Percentiles rank a stretch among this genome's conserved stretches.
Evolutionary conservation across 23 tunicate genomes (phyloP).

Genomic region (Halocynthia aurantium): DNA sequence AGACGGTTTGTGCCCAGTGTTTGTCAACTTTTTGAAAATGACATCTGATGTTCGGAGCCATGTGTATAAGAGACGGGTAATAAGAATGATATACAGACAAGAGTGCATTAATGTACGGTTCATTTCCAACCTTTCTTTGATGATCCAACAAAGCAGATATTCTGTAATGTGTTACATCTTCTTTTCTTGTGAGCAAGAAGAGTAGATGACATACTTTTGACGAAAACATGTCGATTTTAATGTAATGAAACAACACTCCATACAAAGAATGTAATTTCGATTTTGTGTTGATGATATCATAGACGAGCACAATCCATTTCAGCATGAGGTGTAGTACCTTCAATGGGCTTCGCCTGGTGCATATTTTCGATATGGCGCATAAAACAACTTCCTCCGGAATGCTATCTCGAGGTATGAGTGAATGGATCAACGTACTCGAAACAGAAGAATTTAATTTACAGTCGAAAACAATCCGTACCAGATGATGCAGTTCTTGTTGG

Average conservation of each 20-base stretch:
- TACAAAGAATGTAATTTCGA: conserved; percentile 32
- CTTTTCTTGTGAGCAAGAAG: conserved; percentile 43
- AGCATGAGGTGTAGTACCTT: conserved; percentile 25
- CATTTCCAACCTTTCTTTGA: conserved; percentile 37
- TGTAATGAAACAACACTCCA: conserved; percentile 41
- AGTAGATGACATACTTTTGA: conserved; percentile 51
- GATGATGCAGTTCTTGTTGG: no score
- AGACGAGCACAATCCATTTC: conserved; percentile 52
- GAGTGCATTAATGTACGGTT: conserved; percentile 36
- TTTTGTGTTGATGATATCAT: conserved; percentile 36
- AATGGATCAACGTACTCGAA: no score
- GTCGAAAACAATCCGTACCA: no score
- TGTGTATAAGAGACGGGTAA: conserved; percentile 47
- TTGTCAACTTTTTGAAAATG: conserved; percentile 42
- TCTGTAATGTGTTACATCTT: conserved; percentile 50
- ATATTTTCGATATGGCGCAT: conserved; percentile 29
- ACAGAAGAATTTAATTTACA: no score
- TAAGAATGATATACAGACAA: conserved; percentile 47
- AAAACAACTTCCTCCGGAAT: not conserved
- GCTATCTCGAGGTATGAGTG: no score
- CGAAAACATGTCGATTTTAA: conserved; percentile 41
- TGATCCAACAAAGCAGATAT: conserved; percentile 25
- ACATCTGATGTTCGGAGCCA: conserved; percentile 23
- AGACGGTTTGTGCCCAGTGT: conserved; percentile 28
- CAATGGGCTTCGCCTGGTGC: not conserved